These are phyloP conservation scores for Barnardius zonarius DNA, from an alignment of 2,113 vertebrate species.

Conservation along the genomic window DNA sequence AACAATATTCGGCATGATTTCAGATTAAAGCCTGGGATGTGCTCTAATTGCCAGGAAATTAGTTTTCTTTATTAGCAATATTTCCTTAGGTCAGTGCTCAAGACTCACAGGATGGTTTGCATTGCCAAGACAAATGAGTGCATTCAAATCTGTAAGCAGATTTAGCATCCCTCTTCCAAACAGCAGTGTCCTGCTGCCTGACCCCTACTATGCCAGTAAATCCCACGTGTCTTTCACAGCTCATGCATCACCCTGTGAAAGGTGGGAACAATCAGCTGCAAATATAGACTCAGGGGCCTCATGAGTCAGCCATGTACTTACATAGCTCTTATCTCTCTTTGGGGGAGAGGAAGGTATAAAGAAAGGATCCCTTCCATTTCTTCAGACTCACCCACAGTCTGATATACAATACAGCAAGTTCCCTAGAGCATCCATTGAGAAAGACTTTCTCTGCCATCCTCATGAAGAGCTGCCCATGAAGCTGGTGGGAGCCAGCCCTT, in stretches of 20 bases:
- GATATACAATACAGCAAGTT: not conserved
- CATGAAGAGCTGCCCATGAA: not conserved
- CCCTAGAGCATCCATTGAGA: rapidly evolving
- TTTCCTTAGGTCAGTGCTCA: slow-evolving; percentile 48
- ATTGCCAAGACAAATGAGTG: slow-evolving; percentile 5
- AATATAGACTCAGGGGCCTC: not conserved
- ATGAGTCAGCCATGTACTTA: not conserved
- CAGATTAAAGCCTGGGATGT: slow-evolving; percentile 28
- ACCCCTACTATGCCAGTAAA: not conserved
- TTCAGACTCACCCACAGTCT: not conserved
- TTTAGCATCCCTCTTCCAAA: not conserved
- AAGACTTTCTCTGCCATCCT: not conserved
- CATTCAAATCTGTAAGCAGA: not conserved
- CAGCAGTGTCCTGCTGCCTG: not conserved
- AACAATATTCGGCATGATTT: not conserved
- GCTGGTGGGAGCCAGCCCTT: not conserved
- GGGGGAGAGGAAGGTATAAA: not conserved
- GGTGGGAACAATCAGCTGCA: not conserved
- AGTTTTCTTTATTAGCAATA: slow-evolving; percentile 48
- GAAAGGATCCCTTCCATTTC: not conserved
- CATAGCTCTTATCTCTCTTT: not conserved
- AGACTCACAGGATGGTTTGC: slow-evolving; percentile 1
- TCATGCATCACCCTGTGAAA: not conserved
- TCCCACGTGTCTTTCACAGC: not conserved
- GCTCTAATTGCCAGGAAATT: slow-evolving; percentile 44